Evolutionary conservation across 2,888 invertebrate genomes (phyloP).

Genomic region (Drosophila emarginata): DNA sequence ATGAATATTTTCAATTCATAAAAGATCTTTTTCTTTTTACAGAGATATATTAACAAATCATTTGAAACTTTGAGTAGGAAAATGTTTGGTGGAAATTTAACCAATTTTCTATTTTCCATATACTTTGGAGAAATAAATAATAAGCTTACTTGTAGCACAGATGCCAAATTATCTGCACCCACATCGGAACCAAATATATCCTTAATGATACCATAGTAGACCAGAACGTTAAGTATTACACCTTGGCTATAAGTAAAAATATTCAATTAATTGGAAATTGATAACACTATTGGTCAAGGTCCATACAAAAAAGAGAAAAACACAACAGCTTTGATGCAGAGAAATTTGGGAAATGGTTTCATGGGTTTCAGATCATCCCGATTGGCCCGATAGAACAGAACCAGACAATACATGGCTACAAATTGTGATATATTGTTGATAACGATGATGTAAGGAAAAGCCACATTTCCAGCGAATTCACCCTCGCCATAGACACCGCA

Average conservation of each 20-base stretch:
- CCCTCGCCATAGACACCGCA: slow-evolving; percentile 95
- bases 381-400: slow-evolving; percentile 96
- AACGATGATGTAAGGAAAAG: slow-evolving; percentile 94
- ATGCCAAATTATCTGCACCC: slow-evolving; percentile 88
- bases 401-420: slow-evolving; percentile 97
- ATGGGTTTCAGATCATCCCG: slow-evolving; percentile 92
- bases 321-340: slow-evolving; percentile 98
- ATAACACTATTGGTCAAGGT: neutral
- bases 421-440: slow-evolving; percentile 97
- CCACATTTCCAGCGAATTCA: slow-evolving; percentile 91
- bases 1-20: too few relatives aligned
- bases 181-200: slow-evolving; percentile 88
- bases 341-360: slow-evolving; percentile 96
- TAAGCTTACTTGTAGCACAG: slow-evolving; percentile 88
- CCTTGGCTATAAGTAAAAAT: slow-evolving; percentile 88
- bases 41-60: too few relatives aligned
- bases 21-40: too few relatives aligned
- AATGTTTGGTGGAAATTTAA: neutral
- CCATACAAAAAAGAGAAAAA: slow-evolving; percentile 99
- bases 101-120: neutral
- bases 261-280: neutral
- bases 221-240: slow-evolving; percentile 92
- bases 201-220: slow-evolving; percentile 91
- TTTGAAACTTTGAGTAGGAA: too few relatives aligned
- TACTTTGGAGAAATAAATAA: too few relatives aligned